Base-by-base conservation (phyloP, 2,113 vertebrate genomes). In the Cariama cristata region DNA sequence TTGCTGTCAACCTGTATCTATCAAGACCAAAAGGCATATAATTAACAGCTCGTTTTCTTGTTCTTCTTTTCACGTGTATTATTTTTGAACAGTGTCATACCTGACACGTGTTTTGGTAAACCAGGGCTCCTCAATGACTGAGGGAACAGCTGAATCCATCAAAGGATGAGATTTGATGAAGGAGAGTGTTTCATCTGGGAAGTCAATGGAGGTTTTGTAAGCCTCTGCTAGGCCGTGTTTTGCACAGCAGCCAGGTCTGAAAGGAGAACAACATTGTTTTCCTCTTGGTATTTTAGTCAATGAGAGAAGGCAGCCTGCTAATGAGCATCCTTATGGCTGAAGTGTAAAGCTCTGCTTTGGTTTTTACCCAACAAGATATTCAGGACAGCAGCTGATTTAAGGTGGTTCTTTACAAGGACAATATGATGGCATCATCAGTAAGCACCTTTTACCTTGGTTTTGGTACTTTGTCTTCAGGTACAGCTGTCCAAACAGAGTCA, bases 161-260 rank as follows among this genome's bases (percentile, higher is more conserved):
- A 99, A 97, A 14, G 99, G 99, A 96, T 99, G 99, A 79, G 99
- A 99, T 97, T 99, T 99, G 98, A 99, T 99, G 98, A 99, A 99
- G 74, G 99, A 98, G 86, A 99, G 98, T 1, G 99, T 99, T 93
- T 99, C 99, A 14, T 99, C 99, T 11, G 99, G 99, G 97, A 99
- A 99, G 96, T 99, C 99, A 49, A 99, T 99, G 88, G 99, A 99
- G 93, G 98, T 99, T 98, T 99, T 99, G 96, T 98, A 99, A 88
- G 98, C 98, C 93, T 99, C 99, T 38, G 99, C 99, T 88, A 98
- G 98, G 95, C 99, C 98, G 0, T 99, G 98, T 97, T 99, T 99
- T 64, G 99, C 99, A 98, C 99, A 99, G 97, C 99, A 99, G 93
- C 99, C 99, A 50, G 99, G 99, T 97, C 99, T 99, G 94, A 90